Evolutionary conservation across 2,797 vertebrate species (phyloP).

Genomic region (Onychomys arenicola): DNA sequence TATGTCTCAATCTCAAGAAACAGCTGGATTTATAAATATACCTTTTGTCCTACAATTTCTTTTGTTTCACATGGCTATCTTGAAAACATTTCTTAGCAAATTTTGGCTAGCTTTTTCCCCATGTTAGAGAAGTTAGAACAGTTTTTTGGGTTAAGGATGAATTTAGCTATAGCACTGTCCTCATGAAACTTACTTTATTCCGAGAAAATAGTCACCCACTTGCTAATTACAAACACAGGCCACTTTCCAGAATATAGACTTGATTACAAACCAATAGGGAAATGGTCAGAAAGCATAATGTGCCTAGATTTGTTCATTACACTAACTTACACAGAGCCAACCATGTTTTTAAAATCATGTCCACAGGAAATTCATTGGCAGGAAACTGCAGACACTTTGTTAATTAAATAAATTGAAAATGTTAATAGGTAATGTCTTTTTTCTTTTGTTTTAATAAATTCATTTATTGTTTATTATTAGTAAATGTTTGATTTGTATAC

Average conservation of each 20-base stretch:
- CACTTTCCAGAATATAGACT: background rate
- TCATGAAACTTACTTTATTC: background rate
- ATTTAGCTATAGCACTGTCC: background rate
- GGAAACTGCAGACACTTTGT: background rate
- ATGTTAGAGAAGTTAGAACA: background rate
- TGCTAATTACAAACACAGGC: background rate
- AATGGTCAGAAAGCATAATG: rapidly evolving
- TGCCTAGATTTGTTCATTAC: background rate
- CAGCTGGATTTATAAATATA: slow-evolving; percentile 48
- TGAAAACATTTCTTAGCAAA: slow-evolving; percentile 29
- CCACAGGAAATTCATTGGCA: background rate
- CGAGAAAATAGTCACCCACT: background rate
- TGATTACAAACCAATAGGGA: background rate
- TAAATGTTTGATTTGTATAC: background rate
- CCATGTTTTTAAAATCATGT: background rate
- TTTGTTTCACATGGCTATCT: background rate
- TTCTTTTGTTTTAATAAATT: background rate
- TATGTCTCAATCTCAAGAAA: slow-evolving; percentile 37
- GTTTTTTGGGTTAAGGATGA: background rate
- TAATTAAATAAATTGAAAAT: background rate
- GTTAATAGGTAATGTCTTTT: rapidly evolving
- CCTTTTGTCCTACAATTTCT: background rate
- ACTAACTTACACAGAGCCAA: background rate
- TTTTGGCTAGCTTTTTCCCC: background rate
- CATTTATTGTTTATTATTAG: background rate